Conservation (phyloP, 2,888 invertebrate genomes). For the Dorcus parallelipipedus region DNA sequence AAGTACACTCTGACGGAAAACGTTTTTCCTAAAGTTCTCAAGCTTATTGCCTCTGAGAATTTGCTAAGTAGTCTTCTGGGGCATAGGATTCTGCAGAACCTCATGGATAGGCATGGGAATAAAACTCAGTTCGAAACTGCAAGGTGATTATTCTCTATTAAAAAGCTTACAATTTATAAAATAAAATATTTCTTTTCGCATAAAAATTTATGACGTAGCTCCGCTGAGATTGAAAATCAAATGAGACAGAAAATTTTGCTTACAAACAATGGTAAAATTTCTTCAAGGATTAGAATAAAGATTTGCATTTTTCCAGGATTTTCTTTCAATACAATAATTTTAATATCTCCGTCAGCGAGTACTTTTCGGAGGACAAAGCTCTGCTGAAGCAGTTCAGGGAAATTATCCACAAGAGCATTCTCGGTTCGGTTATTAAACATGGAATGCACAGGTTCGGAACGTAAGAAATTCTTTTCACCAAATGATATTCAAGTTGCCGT, state of each 20-base stretch:
- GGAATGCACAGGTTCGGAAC: constrained; percentile 36
- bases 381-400: constrained; percentile 54
- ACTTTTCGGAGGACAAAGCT: constrained; percentile 49
- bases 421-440: constrained; percentile 51
- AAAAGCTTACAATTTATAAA: too few relatives aligned
- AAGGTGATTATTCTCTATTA: constrained; percentile 28
- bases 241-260: too few relatives aligned
- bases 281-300: too few relatives aligned
- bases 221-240: too few relatives aligned
- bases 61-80: constrained; percentile 54
- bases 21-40: constrained; percentile 51
- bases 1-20: constrained; percentile 50
- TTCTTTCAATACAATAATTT: constrained; percentile 49
- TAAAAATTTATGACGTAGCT: too few relatives aligned
- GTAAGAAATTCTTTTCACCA: not conserved
- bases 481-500: not conserved
- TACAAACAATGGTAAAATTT: too few relatives aligned
- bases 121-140: constrained; percentile 51
- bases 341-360: constrained; percentile 46
- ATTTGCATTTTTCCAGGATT: constrained; percentile 36
- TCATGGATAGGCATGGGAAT: constrained; percentile 57
- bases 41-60: constrained; percentile 51
- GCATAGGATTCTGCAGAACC: constrained; percentile 53
- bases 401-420: constrained; percentile 49
- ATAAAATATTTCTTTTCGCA: too few relatives aligned